Base-by-base conservation (phyloP, 2,888 invertebrate species). In the Parnassius apollo region DNA sequence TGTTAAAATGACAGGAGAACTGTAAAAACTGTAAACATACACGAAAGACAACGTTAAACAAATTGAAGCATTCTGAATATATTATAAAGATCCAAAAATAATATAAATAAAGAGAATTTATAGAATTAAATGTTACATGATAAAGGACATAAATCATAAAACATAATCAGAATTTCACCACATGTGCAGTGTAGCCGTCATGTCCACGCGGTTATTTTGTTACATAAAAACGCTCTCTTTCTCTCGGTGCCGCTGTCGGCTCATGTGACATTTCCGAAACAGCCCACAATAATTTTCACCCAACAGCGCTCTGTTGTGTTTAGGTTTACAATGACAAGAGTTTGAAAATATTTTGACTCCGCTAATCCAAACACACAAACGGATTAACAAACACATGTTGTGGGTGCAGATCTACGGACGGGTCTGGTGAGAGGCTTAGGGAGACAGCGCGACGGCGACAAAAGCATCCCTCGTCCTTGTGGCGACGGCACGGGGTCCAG, bases 301-400 rank as follows among this genome's bases (percentile, higher is more conserved):
- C 54, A 13, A 42, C 18, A 2, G 48, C 12, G 53, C 11, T 10
- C 46, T 22, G 49, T 9, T n/a, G 10, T 51, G 52, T 52, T 52
- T 51, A 22, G 51, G 10, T 45, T 45, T 25, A 25, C 51, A 25
- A 52, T 46, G 13, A 45, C 59, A 49, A 51, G 52, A 53, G 52
- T 22, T 11, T 11, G n/a, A 25, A 62, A 57, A 62, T 62, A 50
- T 62, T 62, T 62, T 62, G 62, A 62, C 62, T 53, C 22, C 10
- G 18, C 54, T 50, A 54, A 62, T 62, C 62, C 58, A 58, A 58
- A 58, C 54, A 54, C 18, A 54, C 61, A 52, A 50, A 61, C 57
- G 54, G 54, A 58, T 54, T 54, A 57, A 44, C 49, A 35, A 48
- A 57, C 62, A 62, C 62, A 54, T 62, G 62, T 62, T 25, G 49